These are phyloP conservation scores for Rostratula benghalensis DNA, from an alignment of 2,113 vertebrate species.

Conservation along the genomic window DNA sequence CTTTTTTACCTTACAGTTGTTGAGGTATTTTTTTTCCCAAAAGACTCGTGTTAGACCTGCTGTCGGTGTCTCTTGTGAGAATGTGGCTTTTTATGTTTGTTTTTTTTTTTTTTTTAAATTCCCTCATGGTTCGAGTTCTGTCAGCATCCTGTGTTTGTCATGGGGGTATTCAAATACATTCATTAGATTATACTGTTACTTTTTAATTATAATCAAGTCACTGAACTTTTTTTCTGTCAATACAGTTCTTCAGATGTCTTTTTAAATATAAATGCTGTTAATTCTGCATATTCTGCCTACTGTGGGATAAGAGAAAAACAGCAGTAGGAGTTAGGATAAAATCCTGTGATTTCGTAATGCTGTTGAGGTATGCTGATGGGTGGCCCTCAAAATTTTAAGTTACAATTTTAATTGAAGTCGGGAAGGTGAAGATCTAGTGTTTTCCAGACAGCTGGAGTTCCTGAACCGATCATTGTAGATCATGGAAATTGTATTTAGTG, in stretches of 20 bases:
- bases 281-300: neutral
- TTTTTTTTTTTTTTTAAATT: neutral
- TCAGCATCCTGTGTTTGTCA: neutral
- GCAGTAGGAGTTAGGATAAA: neutral
- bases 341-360: neutral
- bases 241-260: neutral
- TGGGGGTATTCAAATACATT: neutral
- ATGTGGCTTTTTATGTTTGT: neutral
- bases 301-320: neutral
- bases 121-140: too few species aligned
- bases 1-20: neutral
- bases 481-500: neutral
- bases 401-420: neutral
- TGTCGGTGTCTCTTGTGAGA: neutral
- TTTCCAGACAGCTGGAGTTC: neutral
- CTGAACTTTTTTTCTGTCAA: neutral
- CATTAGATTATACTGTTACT: neutral
- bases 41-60: neutral
- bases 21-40: neutral
- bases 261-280: neutral
- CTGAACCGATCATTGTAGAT: neutral
- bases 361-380: neutral
- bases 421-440: neutral
- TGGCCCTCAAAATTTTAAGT: neutral
- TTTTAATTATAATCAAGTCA: neutral